Evolutionary conservation across 2,888 invertebrate genomes (phyloP).

Genomic region (Venustoraphidia nigricollis): DNA sequence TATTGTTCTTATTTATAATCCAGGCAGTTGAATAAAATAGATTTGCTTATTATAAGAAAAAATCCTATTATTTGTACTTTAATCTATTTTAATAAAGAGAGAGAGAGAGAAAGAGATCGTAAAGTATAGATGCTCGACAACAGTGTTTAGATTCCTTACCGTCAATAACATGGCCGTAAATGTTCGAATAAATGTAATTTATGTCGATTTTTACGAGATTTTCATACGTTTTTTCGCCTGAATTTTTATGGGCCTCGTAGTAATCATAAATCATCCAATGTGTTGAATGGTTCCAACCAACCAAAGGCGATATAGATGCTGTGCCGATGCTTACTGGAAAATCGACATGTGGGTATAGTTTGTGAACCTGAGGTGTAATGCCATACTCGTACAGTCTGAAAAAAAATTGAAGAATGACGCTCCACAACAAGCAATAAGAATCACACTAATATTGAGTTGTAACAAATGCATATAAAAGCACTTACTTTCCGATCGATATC

Average conservation of each 20-base stretch:
- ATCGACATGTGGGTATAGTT: constrained; percentile 56
- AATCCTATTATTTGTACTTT: too few species aligned
- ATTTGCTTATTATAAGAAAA: too few species aligned
- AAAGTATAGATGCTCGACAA: too few species aligned
- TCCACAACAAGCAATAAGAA: too few species aligned
- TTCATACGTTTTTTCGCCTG: not conserved
- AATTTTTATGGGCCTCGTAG: too few species aligned
- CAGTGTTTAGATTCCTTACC: constrained; percentile 42
- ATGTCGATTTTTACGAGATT: constrained; percentile 38
- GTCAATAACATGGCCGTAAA: constrained; percentile 72
- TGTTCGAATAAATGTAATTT: constrained; percentile 53
- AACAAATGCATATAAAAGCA: not conserved
- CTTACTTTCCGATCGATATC: constrained; percentile 48
- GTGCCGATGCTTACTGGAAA: constrained; percentile 82
- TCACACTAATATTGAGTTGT: too few species aligned
- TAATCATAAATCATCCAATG: constrained; percentile 35
- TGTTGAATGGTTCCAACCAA: constrained; percentile 79
- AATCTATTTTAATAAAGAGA: too few species aligned
- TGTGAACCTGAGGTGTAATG: constrained; percentile 52
- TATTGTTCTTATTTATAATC: too few species aligned
- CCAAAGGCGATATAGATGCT: constrained; percentile 63
- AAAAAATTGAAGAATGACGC: not conserved
- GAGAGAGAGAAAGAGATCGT: too few species aligned
- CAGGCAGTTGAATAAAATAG: too few species aligned
- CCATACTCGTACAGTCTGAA: constrained; percentile 63